Evolutionary conservation across 2,797 vertebrate genomes (phyloP), one percentile per base, ranked within the genome.

Genomic region (Mastacembelus armatus): DNA sequence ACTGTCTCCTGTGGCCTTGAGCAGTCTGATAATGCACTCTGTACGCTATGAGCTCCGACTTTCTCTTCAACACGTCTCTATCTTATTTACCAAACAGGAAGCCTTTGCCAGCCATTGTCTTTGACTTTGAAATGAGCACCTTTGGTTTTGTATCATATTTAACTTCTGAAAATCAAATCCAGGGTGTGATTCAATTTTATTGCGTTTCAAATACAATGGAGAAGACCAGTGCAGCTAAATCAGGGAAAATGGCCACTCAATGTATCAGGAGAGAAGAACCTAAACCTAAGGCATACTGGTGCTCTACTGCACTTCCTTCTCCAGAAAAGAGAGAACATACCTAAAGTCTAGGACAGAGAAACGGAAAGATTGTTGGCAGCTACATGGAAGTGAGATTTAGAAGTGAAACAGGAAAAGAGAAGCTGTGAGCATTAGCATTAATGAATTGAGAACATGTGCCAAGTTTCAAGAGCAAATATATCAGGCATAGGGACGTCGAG

Each of bases 71-170:
- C 30, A 1, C 14, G 35, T 66, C 32, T 73, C 19, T n/a, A 32
- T 56, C 43, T 59, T 7, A 11, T 5, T 40, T 24, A 10, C 52
- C 27, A 0, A 47, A 35, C 43, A 30, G 7, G 48, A 54, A 43
- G 11, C 19, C 21, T 32, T 60, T 16, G 49, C 30, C 2, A 0
- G 48, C 2, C 9, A 3, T 36, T 10, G 12, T 26, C 54, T 71
- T 82, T 82, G 57, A 71, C 69, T 82, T 76, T 74, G 67, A 86
- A 83, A 85, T 84, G 19, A 63, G 48, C 0, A 3, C 22, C 10
- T 55, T 9, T 44, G 4, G 47, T 38, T 63, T 70, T 77, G 56
- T 65, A 68, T 60, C 21, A 18, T 12, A 32, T 70, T 70, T 36
- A 36, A 67, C 32, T 15, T 21, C 9, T 54, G 40, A 19, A 27